Evolutionary conservation across 2,797 vertebrate genomes (phyloP), one percentile per base, ranked within the genome.

Genomic region (Lithobates sylvaticus): DNA sequence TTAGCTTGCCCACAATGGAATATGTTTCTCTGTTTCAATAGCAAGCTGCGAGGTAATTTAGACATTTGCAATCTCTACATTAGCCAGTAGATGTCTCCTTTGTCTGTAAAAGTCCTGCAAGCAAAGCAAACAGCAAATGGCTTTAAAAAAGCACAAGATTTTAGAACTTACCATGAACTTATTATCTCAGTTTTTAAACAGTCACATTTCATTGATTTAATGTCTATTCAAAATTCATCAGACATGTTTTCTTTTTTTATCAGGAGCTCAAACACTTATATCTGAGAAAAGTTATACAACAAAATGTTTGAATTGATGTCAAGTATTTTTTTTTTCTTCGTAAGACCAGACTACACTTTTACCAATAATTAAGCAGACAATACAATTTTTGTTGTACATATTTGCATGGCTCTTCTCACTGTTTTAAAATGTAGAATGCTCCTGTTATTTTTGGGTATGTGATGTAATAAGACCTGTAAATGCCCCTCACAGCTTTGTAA

Each of bases 61-160:
- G 15, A 16, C 80, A 29, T 3, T n/a, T 87, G 81, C 16, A 83
- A 74, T 87, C 54, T 87, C 5, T 23, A 50, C 29, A 67, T 42
- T 34, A 23, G 23, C 76, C 86, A 87, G 81, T 27, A 87, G 86
- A 87, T 84, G 86, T 77, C 81, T 67, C 81, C 39, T 83, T 79
- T 83, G 76, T 74, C 81, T 84, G 42, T 74, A 34, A 61, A 42
- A 26, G 64, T 76, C 18, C 13, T n/a, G 26, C 76, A 54, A 29
- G 42, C 26, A 84, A 85, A 29, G 42, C 16, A 84, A 85, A 85
- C 34, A 29, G 36, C 34, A 69, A 85, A 34, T 27, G 42, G 26
- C 50, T 78, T 73, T 27, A 71, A 85, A 81, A 81, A 61, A 86
- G 18, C 42, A 61, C 29, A 68, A 80, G 23, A 67, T 29, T 86